Percentiles rank a stretch among this genome's conserved stretches.
Conservation (phyloP, 2,113 vertebrate genomes). For the Protobothrops flavoviridis region DNA sequence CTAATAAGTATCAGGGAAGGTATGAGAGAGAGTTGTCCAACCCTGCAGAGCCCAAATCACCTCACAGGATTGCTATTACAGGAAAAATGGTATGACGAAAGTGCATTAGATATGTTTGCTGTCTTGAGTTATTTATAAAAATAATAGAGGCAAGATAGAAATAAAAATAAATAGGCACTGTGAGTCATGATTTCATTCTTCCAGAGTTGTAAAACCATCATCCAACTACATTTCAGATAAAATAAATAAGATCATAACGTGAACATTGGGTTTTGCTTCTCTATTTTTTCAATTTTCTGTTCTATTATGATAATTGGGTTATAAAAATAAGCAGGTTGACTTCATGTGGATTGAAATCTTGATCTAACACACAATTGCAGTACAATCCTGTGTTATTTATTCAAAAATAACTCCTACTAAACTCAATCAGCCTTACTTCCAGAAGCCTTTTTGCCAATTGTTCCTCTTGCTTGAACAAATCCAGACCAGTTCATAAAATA, state of each 20-base stretch:
- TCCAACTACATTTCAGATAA: slow-evolving; percentile 25
- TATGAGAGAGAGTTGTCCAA: slow-evolving; percentile 1
- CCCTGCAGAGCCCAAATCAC: neutral
- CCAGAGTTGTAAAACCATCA: slow-evolving; percentile 33
- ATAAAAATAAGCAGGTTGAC: neutral
- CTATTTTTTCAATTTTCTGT: neutral
- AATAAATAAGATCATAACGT: neutral
- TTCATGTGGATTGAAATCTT: neutral
- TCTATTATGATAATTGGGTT: neutral
- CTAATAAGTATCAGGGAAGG: slow-evolving; percentile 12
- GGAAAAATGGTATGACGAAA: neutral
- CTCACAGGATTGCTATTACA: neutral
- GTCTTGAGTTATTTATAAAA: neutral
- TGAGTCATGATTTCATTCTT: slow-evolving; percentile 48
- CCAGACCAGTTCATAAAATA: slow-evolving; percentile 42
- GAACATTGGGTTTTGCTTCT: neutral
- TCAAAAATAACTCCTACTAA: neutral
- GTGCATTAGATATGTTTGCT: neutral
- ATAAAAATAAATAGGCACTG: neutral
- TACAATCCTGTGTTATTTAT: neutral
- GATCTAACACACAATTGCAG: neutral
- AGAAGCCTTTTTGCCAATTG: neutral
- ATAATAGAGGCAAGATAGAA: neutral
- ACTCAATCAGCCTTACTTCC: neutral
- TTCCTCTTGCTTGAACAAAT: slow-evolving; percentile 16